These are phyloP conservation scores for Metacarcinus magister DNA, from an alignment of 2,888 invertebrate species.

Conservation along the genomic window DNA sequence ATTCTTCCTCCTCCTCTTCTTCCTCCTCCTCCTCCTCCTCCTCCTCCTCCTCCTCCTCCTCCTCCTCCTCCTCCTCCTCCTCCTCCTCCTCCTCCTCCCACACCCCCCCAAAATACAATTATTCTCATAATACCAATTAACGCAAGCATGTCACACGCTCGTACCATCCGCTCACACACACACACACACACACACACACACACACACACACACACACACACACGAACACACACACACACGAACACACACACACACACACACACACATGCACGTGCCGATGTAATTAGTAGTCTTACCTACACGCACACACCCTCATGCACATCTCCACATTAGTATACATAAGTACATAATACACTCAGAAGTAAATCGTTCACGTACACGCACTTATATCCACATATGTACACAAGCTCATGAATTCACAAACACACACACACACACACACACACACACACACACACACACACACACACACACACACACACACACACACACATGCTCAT, in stretches of 20 bases:
- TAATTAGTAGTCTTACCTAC: too few species aligned
- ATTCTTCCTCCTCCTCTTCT: neutral
- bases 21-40: neutral
- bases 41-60: neutral
- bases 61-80: neutral
- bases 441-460: constrained; percentile 41
- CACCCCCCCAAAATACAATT: too few species aligned
- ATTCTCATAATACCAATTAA: neutral
- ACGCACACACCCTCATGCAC: neutral
- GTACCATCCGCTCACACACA: neutral
- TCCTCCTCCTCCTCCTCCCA: too few species aligned
- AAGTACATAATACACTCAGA: neutral
- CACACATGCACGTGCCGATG: neutral
- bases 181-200: neutral
- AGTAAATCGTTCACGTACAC: too few species aligned
- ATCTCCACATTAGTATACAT: constrained; percentile 1
- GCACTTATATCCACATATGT: neutral
- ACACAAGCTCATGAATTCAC: constrained; percentile 16
- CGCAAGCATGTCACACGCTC: neutral
- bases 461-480: constrained; percentile 45
- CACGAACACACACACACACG: too few species aligned
- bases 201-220: too few species aligned
- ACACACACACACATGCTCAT: constrained; percentile 32
- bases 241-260: neutral
- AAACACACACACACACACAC: constrained; percentile 43